These are phyloP conservation scores for Phylloscopus trochiloides DNA, from an alignment of 2,113 vertebrate species.

Conservation along the genomic window DNA sequence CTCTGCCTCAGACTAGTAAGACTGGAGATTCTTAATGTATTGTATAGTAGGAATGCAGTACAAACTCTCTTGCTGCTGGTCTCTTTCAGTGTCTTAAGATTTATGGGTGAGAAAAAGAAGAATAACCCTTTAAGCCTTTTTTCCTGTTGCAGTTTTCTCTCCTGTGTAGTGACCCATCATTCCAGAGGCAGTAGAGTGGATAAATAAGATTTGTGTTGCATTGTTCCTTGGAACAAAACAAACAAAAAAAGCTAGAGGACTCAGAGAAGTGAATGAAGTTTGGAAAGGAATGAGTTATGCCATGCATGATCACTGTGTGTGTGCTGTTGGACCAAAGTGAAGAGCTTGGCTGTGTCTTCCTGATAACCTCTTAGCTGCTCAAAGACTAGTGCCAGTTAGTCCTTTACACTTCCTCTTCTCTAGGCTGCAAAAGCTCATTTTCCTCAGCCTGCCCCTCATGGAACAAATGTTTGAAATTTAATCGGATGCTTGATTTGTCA, in stretches of 20 bases:
- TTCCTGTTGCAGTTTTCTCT: background rate
- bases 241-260: background rate
- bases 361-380: background rate
- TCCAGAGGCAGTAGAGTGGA: background rate
- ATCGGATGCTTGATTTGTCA: background rate
- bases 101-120: background rate
- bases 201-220: background rate
- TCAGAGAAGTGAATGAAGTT: background rate
- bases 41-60: background rate
- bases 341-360: background rate
- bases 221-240: background rate
- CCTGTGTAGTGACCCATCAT: background rate
- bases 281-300: background rate
- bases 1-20: background rate
- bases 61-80: background rate
- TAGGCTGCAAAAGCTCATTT: background rate
- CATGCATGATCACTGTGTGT: background rate
- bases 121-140: background rate
- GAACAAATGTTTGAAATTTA: background rate
- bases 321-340: background rate
- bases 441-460: background rate
- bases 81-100: background rate
- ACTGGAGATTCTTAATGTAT: background rate
- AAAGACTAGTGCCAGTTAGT: background rate
- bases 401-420: background rate